These are phyloP conservation scores for Indri indri DNA, from an alignment of 2,113 vertebrate species.

Conservation along the genomic window DNA sequence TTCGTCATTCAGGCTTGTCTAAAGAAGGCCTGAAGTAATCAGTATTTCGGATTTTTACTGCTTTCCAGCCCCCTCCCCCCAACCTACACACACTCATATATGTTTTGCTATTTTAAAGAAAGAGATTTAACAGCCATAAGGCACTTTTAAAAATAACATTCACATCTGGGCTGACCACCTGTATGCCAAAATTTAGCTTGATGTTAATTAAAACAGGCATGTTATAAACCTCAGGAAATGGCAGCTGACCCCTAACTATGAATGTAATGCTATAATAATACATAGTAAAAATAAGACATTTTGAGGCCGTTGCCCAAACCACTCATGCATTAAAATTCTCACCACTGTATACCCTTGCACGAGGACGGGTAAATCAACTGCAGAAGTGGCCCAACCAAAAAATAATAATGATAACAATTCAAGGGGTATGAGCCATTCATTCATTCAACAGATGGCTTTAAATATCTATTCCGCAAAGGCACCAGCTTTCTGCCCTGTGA, in stretches of 20 bases:
- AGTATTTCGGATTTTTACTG: slow-evolving; percentile 70
- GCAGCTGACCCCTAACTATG: slow-evolving; percentile 89
- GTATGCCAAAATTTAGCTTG: slow-evolving; percentile 86
- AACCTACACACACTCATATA: slow-evolving; percentile 58
- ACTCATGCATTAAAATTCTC: slow-evolving; percentile 81
- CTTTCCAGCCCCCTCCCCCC: not conserved
- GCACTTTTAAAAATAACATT: slow-evolving; percentile 87
- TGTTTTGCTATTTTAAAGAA: slow-evolving; percentile 81
- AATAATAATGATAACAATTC: slow-evolving; percentile 49
- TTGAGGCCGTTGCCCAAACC: slow-evolving; percentile 81
- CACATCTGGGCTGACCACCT: slow-evolving; percentile 88
- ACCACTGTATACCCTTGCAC: slow-evolving; percentile 65
- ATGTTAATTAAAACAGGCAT: slow-evolving; percentile 91
- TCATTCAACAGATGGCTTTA: slow-evolving; percentile 24
- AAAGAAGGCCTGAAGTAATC: slow-evolving; percentile 70
- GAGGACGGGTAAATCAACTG: slow-evolving; percentile 54
- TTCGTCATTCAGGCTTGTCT: slow-evolving; percentile 58
- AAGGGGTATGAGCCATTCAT: not conserved
- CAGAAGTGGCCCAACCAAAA: slow-evolving; percentile 54
- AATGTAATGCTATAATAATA: slow-evolving; percentile 88
- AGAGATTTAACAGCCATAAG: slow-evolving; percentile 82
- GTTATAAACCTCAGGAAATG: slow-evolving; percentile 91
- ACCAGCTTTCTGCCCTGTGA: not conserved
- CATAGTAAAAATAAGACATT: slow-evolving; percentile 84
- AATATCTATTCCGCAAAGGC: not conserved